Evolutionary conservation across 2,113 vertebrate genomes (phyloP).

Genomic region (Orycteropus afer): DNA sequence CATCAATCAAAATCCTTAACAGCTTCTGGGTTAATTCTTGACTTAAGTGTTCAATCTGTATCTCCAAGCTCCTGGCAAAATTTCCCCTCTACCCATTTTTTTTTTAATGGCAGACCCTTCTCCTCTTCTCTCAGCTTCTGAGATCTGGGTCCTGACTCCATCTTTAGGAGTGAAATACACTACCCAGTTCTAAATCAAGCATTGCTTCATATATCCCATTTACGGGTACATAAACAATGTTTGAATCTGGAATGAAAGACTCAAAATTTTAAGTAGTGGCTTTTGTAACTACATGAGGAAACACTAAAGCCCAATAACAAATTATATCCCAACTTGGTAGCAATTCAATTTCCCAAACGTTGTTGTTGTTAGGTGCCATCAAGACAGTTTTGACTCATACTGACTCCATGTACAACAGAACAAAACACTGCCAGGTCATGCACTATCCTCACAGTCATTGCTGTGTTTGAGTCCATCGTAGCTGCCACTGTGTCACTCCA

Average conservation of each 20-base stretch:
- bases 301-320: not conserved
- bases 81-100: not conserved
- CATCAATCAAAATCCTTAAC: not conserved
- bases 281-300: not conserved
- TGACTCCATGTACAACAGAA: too few relatives aligned
- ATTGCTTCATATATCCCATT: not conserved
- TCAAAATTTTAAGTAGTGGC: not conserved
- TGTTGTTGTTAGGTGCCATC: not conserved
- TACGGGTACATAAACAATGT: not conserved
- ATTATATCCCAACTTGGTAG: not conserved
- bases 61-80: not conserved
- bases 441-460: too few relatives aligned
- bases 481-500: not conserved
- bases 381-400: not conserved
- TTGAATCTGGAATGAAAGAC: not conserved
- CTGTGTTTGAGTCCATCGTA: too few relatives aligned
- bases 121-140: not conserved
- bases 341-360: not conserved
- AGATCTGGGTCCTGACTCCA: not conserved
- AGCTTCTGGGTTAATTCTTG: not conserved
- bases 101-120: not conserved
- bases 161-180: not conserved
- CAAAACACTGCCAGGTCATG: too few relatives aligned
- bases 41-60: not conserved
- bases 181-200: not conserved